phyloP scores from a whole-genome alignment of 1,140 invertebrate genomes.

The Tetragonula clypearis region DNA sequence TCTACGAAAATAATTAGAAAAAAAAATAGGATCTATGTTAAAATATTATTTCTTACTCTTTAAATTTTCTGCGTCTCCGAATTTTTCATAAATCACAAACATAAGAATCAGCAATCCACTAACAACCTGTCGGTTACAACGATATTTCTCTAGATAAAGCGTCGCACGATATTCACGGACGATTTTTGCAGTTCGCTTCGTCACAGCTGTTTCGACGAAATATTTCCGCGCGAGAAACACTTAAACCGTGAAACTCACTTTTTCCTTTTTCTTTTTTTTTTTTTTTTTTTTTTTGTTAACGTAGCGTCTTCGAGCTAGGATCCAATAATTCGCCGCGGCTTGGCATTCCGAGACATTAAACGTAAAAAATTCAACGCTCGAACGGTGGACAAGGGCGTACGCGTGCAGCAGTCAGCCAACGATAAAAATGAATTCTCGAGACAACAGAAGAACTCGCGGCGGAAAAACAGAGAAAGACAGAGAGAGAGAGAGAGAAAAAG shows the following conservation, averaged over 20 bases:
- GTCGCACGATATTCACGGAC: background rate
- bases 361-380: slow-evolving; percentile 41
- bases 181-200: background rate
- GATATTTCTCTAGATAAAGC: no score
- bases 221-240: background rate
- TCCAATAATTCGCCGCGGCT: slow-evolving; percentile 6
- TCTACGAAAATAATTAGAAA: no score
- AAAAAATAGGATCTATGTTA: no score
- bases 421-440: slow-evolving; percentile 31
- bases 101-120: no score
- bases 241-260: background rate
- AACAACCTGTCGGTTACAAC: no score
- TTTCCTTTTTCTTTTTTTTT: background rate
- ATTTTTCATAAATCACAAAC: no score
- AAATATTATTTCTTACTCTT: no score
- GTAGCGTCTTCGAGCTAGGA: background rate
- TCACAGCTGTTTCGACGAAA: background rate
- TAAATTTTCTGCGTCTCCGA: no score
- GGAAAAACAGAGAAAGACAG: no score
- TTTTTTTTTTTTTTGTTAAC: background rate
- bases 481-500: no score
- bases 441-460: background rate
- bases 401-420: background rate
- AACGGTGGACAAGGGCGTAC: background rate
- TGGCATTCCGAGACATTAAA: slow-evolving; percentile 34